Conservation (phyloP, 2,888 invertebrate species). For the Papilio protenor region DNA sequence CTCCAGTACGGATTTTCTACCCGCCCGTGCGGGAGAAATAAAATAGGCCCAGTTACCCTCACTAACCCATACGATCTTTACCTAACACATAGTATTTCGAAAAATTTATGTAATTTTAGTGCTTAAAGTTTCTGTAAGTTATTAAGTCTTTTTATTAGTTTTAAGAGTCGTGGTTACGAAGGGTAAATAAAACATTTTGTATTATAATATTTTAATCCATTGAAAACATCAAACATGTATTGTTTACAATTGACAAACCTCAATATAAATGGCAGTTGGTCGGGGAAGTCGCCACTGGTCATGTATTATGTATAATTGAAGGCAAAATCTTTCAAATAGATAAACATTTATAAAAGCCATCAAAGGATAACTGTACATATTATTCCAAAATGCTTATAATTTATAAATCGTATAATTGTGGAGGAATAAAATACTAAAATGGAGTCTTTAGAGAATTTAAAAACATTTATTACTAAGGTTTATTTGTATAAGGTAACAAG, state of each 20-base stretch:
- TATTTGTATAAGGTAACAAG: neutral
- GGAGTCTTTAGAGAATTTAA: neutral
- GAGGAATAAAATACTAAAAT: slow-evolving; percentile 26
- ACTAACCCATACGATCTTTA: too few species aligned
- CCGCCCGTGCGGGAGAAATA: too few species aligned
- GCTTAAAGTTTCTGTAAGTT: neutral
- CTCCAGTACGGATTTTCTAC: too few species aligned
- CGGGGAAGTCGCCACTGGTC: slow-evolving; percentile 45
- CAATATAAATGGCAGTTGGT: slow-evolving; percentile 65
- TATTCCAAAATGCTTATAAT: neutral
- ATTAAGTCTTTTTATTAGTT: neutral
- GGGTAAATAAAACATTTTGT: slow-evolving; percentile 22
- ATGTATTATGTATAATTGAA: slow-evolving; percentile 13
- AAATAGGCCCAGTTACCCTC: too few species aligned
- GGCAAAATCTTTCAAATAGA: slow-evolving; percentile 35
- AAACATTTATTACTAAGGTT: slow-evolving; percentile 1
- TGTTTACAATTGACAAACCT: slow-evolving; percentile 71
- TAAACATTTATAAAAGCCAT: slow-evolving; percentile 40
- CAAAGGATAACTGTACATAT: slow-evolving; percentile 18
- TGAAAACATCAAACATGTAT: slow-evolving; percentile 57
- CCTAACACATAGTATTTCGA: too few species aligned
- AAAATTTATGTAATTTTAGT: neutral
- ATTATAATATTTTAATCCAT: slow-evolving; percentile 33
- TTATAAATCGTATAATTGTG: slow-evolving; percentile 26
- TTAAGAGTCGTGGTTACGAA: neutral